Conservation (phyloP, 2,113 vertebrate species). For the Otolemur garnettii region DNA sequence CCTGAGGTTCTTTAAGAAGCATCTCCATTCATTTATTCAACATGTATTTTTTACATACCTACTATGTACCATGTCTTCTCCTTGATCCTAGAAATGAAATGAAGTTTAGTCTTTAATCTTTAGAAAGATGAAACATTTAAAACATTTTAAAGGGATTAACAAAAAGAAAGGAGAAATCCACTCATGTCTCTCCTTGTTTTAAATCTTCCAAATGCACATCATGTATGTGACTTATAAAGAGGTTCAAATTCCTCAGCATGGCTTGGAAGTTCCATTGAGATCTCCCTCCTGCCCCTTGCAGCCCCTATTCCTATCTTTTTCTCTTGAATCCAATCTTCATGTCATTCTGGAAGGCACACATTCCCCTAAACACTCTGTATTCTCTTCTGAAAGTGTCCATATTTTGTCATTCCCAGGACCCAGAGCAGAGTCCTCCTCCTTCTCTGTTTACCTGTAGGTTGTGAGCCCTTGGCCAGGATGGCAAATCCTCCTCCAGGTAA, state of each 20-base stretch:
- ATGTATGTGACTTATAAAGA: background rate
- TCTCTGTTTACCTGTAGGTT: no score
- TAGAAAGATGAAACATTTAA: background rate
- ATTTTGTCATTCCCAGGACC: background rate
- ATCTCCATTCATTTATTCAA: background rate
- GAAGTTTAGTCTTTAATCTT: rapidly evolving
- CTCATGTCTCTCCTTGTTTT: background rate
- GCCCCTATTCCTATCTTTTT: background rate
- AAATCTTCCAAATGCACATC: background rate
- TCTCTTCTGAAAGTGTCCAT: background rate
- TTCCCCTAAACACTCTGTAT: background rate
- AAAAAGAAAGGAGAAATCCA: background rate
- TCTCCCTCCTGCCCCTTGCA: background rate
- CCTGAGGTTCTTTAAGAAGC: background rate
- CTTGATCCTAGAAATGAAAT: background rate
- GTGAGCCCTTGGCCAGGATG: background rate
- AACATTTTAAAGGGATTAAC: background rate
- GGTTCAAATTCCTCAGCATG: no score
- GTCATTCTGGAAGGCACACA: background rate
- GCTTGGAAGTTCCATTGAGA: rapidly evolving
- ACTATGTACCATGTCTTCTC: background rate
- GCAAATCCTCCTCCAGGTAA: background rate
- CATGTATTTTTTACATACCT: background rate
- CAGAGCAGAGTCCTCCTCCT: background rate
- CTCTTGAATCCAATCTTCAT: background rate